These are phyloP conservation scores for Cyprinodon brontotheroides DNA, from an alignment of 2,113 vertebrate genomes.

Conservation along the genomic window DNA sequence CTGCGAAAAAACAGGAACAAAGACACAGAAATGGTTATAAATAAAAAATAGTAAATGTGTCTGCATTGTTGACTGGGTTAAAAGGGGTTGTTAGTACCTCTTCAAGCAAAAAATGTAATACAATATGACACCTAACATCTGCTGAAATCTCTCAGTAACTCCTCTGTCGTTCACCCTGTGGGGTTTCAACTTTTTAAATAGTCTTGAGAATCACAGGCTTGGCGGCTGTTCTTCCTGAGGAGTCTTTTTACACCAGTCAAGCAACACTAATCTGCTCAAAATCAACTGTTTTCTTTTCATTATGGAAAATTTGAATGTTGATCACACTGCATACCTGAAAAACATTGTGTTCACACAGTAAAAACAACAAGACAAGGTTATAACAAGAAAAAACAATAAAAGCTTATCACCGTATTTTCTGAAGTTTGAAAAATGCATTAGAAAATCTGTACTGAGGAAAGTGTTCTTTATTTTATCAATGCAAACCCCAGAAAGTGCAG, in stretches of 20 bases:
- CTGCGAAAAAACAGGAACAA: slow-evolving; percentile 62
- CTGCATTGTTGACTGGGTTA: no score
- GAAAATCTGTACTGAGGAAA: not conserved
- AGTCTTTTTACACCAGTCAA: slow-evolving; percentile 49
- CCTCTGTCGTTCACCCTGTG: slow-evolving; percentile 17
- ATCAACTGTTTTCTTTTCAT: slow-evolving; percentile 41
- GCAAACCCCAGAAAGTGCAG: not conserved
- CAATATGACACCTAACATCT: slow-evolving; percentile 48
- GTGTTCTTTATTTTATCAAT: not conserved
- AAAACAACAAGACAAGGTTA: slow-evolving; percentile 15
- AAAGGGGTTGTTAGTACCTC: not conserved
- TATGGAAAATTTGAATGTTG: slow-evolving; percentile 18
- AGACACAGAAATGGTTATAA: slow-evolving; percentile 9
- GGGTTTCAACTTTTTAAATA: slow-evolving; percentile 51
- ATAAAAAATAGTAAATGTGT: not conserved
- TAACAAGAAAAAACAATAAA: not conserved
- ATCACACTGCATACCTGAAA: slow-evolving; percentile 15
- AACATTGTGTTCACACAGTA: slow-evolving; percentile 30
- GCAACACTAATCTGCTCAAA: slow-evolving; percentile 40
- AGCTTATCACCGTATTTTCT: not conserved
- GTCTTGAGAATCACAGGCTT: slow-evolving; percentile 40
- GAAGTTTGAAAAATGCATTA: not conserved
- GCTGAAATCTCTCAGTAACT: slow-evolving; percentile 31
- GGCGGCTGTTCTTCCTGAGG: slow-evolving; percentile 29
- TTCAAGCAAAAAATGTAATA: slow-evolving; percentile 1